Evolutionary conservation across 2,113 vertebrate species (phyloP).

Genomic region (Odontophorus gujanensis): DNA sequence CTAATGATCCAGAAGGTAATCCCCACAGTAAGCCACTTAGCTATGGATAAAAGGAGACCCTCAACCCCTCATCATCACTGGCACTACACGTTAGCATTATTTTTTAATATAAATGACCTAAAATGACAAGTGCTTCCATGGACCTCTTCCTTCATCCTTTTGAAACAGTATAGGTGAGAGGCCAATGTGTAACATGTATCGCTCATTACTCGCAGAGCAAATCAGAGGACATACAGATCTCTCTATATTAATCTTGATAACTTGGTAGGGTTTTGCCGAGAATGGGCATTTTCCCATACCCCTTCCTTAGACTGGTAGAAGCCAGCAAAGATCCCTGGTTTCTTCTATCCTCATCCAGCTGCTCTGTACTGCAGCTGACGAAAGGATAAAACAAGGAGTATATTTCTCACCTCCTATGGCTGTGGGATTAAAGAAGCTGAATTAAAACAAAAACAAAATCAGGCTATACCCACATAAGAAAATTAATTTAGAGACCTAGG

Average conservation of each 20-base stretch:
- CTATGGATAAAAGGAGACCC: constrained; percentile 28
- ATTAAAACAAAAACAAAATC: neutral
- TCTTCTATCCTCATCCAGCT: rapidly evolving
- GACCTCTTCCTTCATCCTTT: neutral
- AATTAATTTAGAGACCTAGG: neutral
- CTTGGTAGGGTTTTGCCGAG: neutral
- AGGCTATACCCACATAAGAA: neutral
- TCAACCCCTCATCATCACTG: neutral
- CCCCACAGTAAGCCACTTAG: constrained; percentile 44
- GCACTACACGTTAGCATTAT: neutral
- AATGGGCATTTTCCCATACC: neutral
- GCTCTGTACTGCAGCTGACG: rapidly evolving
- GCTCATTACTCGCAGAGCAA: neutral
- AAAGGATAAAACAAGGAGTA: neutral
- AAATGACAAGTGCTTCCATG: neutral
- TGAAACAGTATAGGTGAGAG: neutral
- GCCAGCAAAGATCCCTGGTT: neutral
- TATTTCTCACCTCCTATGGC: neutral
- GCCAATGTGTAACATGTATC: neutral
- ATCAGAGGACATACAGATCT: neutral
- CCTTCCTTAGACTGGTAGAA: neutral
- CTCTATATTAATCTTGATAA: neutral
- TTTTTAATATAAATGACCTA: neutral
- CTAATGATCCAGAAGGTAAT: constrained; percentile 60
- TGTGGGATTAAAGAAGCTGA: neutral